Evolutionary conservation across 2,797 vertebrate species (phyloP).

Genomic region (Megalops cyprinoides): DNA sequence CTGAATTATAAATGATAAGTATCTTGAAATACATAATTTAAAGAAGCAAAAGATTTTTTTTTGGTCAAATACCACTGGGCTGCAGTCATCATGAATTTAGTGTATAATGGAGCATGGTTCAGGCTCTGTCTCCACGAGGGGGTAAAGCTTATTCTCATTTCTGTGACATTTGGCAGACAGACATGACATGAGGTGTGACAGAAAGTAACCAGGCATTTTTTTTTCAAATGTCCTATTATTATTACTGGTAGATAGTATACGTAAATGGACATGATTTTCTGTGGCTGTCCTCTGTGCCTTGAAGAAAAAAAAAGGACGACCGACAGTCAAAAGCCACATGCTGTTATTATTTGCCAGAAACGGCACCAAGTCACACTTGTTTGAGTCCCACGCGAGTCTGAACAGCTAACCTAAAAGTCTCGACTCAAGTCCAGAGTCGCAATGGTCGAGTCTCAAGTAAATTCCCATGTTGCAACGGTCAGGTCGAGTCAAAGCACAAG

Average conservation of each 20-base stretch:
- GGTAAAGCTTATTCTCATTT: not conserved
- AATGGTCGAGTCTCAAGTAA: too few species aligned
- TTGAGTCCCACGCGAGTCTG: too few species aligned
- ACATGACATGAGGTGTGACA: not conserved
- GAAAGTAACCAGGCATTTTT: not conserved
- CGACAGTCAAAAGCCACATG: not conserved
- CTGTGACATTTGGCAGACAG: not conserved
- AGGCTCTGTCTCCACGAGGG: not conserved
- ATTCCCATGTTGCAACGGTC: too few species aligned
- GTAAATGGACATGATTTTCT: not conserved
- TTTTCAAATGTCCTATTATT: not conserved
- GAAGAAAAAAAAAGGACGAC: not conserved
- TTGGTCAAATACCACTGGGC: not conserved
- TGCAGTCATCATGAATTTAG: not conserved
- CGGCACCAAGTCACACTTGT: too few species aligned
- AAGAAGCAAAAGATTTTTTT: not conserved
- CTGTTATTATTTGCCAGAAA: too few species aligned
- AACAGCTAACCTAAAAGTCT: too few species aligned
- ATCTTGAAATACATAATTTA: conserved; percentile 28
- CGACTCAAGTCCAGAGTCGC: too few species aligned
- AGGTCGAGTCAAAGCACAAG: too few species aligned
- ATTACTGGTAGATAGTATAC: not conserved
- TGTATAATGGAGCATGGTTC: not conserved
- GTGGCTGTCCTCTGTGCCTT: not conserved
- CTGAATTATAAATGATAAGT: conserved; percentile 24